Conservation (phyloP, 2,797 vertebrate species). For the Setipinna tenuifilis region DNA sequence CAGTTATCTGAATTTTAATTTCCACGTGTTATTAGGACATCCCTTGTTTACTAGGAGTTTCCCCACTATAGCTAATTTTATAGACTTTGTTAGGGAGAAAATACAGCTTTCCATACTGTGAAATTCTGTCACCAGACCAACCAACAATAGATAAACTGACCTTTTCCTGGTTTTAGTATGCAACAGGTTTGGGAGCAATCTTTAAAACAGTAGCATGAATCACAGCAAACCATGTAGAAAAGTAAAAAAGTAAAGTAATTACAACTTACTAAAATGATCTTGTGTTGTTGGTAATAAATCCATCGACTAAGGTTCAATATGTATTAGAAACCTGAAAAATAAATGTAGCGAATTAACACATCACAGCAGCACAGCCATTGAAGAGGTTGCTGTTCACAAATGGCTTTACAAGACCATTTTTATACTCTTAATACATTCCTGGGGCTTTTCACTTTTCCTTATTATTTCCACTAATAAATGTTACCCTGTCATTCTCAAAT, state of each 20-base stretch:
- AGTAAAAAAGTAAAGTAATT: slow-evolving; percentile 22
- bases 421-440: too few relatives aligned
- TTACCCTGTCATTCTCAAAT: not conserved
- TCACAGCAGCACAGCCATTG: not conserved
- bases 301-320: slow-evolving; percentile 72
- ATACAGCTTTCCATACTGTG: not conserved
- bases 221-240: slow-evolving; percentile 14
- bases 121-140: not conserved
- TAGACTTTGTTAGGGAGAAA: not conserved
- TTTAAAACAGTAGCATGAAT: not conserved
- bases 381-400: not conserved
- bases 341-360: slow-evolving; percentile 41
- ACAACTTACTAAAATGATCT: slow-evolving; percentile 74
- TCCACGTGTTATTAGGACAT: not conserved
- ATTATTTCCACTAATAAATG: too few relatives aligned
- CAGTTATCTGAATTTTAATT: not conserved
- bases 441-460: too few relatives aligned
- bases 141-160: not conserved
- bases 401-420: not conserved
- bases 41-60: not conserved
- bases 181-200: not conserved
- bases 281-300: slow-evolving; percentile 75
- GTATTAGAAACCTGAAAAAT: slow-evolving; percentile 69
- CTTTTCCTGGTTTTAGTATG: not conserved
- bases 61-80: not conserved